A percentile compares a stretch with the other conserved stretches of the same genome.
These are phyloP conservation scores for Gymnocheta viridis DNA, from an alignment of 2,888 invertebrate genomes.

Conservation along the genomic window DNA sequence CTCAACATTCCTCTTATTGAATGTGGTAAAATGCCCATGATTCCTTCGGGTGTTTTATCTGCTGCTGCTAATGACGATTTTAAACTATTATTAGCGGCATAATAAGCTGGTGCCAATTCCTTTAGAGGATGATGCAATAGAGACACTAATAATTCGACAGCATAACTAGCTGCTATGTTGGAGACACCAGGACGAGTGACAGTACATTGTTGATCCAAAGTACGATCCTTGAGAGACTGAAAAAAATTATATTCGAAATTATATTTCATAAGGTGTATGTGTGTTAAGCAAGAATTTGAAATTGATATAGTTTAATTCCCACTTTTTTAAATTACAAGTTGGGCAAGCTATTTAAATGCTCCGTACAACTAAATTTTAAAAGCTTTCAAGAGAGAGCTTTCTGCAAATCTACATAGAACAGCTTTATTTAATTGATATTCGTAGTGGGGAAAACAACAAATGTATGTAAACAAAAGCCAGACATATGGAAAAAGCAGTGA, in stretches of 20 bases:
- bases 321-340: background rate
- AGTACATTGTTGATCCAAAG: conserved; percentile 98
- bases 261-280: background rate
- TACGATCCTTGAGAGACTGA: conserved; percentile 94
- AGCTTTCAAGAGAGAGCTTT: background rate
- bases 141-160: conserved; percentile 94
- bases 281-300: too few species aligned
- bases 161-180: conserved; percentile 93
- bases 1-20: conserved; percentile 96
- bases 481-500: conserved; percentile 7
- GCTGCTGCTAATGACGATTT: conserved; percentile 74
- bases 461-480: conserved; percentile 25
- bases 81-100: conserved; percentile 72
- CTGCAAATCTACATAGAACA: background rate
- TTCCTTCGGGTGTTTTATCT: conserved; percentile 83
- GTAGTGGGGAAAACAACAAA: background rate
- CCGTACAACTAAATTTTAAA: background rate
- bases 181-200: conserved; percentile 97
- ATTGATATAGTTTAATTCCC: too few species aligned
- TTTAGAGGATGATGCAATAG: conserved; percentile 91
- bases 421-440: background rate
- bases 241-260: background rate
- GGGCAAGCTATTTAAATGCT: background rate
- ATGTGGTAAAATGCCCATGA: conserved; percentile 94
- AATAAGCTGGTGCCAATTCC: conserved; percentile 86